Base-by-base conservation (phyloP, 2,797 vertebrate species). In the Chlorospingus flavigularis region DNA sequence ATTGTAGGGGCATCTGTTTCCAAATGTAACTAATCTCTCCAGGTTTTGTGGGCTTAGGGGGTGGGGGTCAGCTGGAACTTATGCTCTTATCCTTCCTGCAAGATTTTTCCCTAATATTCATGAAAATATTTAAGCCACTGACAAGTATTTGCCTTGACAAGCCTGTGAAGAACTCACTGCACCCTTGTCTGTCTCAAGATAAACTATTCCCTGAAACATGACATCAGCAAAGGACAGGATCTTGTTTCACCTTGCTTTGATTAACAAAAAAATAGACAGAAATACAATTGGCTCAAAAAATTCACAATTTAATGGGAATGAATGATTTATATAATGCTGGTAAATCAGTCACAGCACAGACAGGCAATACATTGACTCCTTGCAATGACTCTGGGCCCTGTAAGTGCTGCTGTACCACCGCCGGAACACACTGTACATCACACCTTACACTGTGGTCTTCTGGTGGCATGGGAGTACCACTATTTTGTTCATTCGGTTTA, bases 61-160 rank as follows among this genome's bases (percentile, higher is more conserved):
- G 53, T 0, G 0, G 54, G 30, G 40, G 54, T 92, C 86, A 91
- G 58, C 31, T 94, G 73, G 60, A 68, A 86, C 37, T 77, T 68
- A 62, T 3, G 25, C 24, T 86, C 40, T 82, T 53, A 76, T 60
- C 55, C 60, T 13, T 79, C 48, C 53, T 71, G 37, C 53, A 42
- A 88, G 77, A 90, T 91, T 92, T 90, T 90, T 96, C 88, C 73
- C 50, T 65, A 91, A 96, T 92, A 95, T 87, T 95, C 73, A 62
- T n/a, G 14, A 47, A 93, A 94, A 77, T 87, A 87, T 92, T 95
- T 63, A 87, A 62, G 45, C 35, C 79, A 81, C 23, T 91, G 91
- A 62, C 82, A 96, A 93, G 60, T 66, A 89, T 95, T 92, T 94
- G 90, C 77, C 90, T 80, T 85, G 88, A 92, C 82, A 96, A 92